Conservation (phyloP, 2,797 vertebrate species). For the Gallinago nigripennis region DNA sequence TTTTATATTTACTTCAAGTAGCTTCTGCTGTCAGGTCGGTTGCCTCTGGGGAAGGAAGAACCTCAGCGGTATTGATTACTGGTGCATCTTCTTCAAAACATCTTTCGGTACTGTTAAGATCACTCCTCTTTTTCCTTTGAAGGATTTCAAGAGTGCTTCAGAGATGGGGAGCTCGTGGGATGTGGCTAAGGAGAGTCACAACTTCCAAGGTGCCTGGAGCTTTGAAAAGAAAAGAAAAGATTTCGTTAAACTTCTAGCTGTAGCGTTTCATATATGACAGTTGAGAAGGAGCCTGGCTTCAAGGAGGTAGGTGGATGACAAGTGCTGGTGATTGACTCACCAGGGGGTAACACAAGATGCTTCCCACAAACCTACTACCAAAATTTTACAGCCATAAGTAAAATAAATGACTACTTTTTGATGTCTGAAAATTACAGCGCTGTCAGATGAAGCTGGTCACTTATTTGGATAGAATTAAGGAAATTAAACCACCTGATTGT, state of each 20-base stretch:
- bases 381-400: background rate
- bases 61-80: background rate
- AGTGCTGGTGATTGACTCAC: background rate
- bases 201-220: background rate
- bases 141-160: background rate
- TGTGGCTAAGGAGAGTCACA: background rate
- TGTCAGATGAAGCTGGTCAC: background rate
- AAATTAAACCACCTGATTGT: background rate
- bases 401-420: background rate
- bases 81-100: background rate
- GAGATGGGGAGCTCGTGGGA: background rate
- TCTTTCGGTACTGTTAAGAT: background rate
- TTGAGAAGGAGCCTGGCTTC: background rate
- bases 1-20: background rate
- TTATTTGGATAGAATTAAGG: background rate
- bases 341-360: background rate
- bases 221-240: conserved; percentile 2
- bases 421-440: background rate
- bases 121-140: background rate
- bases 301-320: background rate
- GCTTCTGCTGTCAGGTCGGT: background rate
- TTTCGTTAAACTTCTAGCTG: background rate
- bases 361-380: background rate
- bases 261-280: background rate
- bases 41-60: background rate